Percentiles rank a stretch among this genome's conserved stretches.
These are phyloP conservation scores for Atlantisia rogersi DNA, from an alignment of 2,113 vertebrate species.

Conservation along the genomic window DNA sequence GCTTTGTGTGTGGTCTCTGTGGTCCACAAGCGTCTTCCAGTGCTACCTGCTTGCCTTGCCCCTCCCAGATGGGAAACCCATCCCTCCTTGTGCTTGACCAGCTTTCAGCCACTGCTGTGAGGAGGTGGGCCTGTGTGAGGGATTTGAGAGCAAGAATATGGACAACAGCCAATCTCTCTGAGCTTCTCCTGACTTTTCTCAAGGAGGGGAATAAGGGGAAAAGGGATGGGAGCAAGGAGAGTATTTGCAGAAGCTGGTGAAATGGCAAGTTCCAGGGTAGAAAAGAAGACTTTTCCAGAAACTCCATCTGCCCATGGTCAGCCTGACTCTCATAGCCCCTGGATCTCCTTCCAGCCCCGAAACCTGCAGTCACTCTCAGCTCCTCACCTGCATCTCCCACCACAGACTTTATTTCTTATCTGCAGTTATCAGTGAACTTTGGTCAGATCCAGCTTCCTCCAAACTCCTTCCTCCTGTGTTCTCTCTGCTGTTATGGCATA, in stretches of 20 bases:
- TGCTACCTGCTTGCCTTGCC: not conserved
- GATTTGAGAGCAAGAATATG: not conserved
- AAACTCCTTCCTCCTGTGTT: not conserved
- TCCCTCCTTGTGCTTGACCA: not conserved
- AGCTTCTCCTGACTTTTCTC: not conserved
- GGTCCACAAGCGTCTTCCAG: not conserved
- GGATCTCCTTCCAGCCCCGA: not conserved
- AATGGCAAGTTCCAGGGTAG: not conserved
- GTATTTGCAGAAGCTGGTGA: not conserved
- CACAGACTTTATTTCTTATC: not conserved
- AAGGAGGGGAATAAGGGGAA: not conserved
- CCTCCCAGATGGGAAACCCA: not conserved
- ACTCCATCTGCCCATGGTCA: not conserved
- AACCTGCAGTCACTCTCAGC: not conserved
- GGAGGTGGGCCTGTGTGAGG: not conserved
- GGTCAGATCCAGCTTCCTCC: not conserved
- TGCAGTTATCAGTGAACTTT: not conserved
- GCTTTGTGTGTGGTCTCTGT: fast-evolving
- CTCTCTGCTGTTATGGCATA: not conserved
- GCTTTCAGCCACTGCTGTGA: not conserved
- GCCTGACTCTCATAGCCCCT: not conserved
- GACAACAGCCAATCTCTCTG: not conserved
- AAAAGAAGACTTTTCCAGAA: not conserved
- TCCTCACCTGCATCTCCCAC: not conserved
- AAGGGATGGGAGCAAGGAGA: not conserved